phyloP scores from a whole-genome alignment of 2,113 vertebrate species.

The Odocoileus hemionus region DNA sequence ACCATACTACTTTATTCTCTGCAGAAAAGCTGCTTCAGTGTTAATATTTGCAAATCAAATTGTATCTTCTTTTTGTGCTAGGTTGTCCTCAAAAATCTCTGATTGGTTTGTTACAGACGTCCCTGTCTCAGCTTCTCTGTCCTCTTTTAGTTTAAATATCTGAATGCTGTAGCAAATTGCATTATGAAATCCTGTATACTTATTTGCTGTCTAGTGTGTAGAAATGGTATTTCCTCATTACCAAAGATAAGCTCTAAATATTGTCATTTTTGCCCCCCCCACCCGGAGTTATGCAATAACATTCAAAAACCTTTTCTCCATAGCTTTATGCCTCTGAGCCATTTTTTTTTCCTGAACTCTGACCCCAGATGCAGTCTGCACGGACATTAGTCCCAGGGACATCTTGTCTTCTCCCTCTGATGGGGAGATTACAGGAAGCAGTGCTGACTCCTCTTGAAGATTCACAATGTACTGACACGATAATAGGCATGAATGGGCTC shows the following conservation, averaged over 20 bases:
- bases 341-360: neutral
- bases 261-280: neutral
- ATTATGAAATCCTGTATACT: constrained; percentile 36
- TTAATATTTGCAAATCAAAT: constrained; percentile 34
- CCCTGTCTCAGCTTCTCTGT: neutral
- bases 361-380: neutral
- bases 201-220: constrained; percentile 8
- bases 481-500: constrained; percentile 30
- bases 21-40: neutral
- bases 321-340: neutral
- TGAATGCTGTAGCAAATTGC: neutral
- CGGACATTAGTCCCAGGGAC: constrained; percentile 17
- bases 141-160: constrained; percentile 37
- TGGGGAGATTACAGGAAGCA: neutral
- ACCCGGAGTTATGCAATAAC: neutral
- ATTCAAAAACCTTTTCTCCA: neutral
- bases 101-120: neutral
- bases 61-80: neutral
- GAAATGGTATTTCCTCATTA: constrained; percentile 51
- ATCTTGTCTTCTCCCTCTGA: neutral
- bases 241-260: constrained; percentile 38
- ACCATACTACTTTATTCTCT: neutral
- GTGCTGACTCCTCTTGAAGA: neutral
- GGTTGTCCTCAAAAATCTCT: neutral
- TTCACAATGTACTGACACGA: neutral